Conservation (phyloP, 2,113 vertebrate species). For the Furnarius figulus region DNA sequence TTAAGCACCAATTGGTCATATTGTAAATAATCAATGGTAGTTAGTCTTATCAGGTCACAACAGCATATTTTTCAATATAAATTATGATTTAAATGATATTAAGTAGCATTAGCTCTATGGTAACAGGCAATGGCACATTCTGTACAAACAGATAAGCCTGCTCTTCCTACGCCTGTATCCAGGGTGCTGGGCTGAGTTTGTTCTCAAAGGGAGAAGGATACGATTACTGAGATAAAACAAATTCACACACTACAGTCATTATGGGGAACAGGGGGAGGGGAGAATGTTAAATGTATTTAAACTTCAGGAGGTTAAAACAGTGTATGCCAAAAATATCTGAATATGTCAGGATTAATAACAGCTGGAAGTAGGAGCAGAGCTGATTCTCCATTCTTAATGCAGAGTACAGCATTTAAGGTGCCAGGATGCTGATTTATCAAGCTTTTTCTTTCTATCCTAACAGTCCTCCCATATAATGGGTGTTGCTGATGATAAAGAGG, state of each 20-base stretch:
- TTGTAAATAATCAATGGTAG: conserved; percentile 11
- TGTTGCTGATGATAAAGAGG: not conserved
- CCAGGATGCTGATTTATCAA: conserved; percentile 10
- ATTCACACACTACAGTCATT: not conserved
- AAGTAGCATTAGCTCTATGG: conserved; percentile 30
- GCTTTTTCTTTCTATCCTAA: not conserved
- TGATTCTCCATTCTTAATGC: not conserved
- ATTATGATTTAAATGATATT: conserved; percentile 55
- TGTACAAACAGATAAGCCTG: conserved; percentile 41
- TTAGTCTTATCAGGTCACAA: conserved; percentile 31
- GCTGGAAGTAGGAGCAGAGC: not conserved
- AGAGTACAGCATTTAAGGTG: not conserved
- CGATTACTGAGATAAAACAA: conserved; percentile 45
- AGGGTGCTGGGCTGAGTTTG: conserved; percentile 2
- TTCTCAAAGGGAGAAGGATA: conserved; percentile 14
- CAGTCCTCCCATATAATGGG: not conserved
- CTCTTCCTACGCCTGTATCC: conserved; percentile 8
- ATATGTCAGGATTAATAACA: conserved; percentile 54
- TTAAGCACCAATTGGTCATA: not conserved
- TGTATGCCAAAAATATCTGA: not conserved
- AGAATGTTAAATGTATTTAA: conserved; percentile 15
- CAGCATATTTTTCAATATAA: conserved; percentile 34
- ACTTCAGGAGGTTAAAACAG: not conserved
- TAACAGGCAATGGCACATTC: conserved; percentile 22
- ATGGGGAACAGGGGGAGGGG: not conserved